Evolutionary conservation across 2,113 vertebrate genomes (phyloP).

Genomic region (Forbesichthys agassizii): DNA sequence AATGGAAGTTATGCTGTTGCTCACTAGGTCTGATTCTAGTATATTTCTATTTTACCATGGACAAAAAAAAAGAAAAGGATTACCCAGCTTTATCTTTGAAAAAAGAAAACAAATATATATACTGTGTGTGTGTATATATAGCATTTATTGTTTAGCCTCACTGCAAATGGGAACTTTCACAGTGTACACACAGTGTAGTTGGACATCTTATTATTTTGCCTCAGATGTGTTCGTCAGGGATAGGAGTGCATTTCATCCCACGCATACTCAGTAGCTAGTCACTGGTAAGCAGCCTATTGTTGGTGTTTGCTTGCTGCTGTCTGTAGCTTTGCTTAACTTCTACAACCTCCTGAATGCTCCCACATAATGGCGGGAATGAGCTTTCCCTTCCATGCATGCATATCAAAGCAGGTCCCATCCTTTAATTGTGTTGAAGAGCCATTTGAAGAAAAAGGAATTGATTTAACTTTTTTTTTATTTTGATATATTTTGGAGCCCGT

Average conservation of each 20-base stretch:
- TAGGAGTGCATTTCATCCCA: background rate
- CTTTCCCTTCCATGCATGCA: slow-evolving; percentile 35
- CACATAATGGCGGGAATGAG: slow-evolving; percentile 21
- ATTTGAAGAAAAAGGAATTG: slow-evolving; percentile 27
- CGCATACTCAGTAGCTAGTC: background rate
- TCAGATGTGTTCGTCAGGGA: slow-evolving; percentile 13
- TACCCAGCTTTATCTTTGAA: no score
- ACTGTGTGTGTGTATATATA: no score
- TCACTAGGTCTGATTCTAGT: no score
- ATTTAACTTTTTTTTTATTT: slow-evolving; percentile 19
- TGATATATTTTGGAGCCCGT: slow-evolving; percentile 24
- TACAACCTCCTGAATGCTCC: slow-evolving; percentile 10
- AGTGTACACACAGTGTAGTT: background rate
- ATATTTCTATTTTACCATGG: no score
- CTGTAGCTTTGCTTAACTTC: slow-evolving; percentile 16
- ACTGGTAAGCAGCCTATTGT: slow-evolving; percentile 19
- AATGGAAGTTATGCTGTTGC: no score
- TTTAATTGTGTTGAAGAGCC: slow-evolving; percentile 61
- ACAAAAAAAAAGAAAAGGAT: no score
- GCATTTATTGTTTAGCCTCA: background rate
- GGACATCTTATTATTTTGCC: slow-evolving; percentile 1
- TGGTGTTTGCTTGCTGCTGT: background rate
- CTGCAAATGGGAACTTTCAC: background rate
- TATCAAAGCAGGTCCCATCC: slow-evolving; percentile 35
- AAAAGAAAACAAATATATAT: no score